A percentile compares a stretch with the other conserved stretches of the same genome.
phyloP scores from a whole-genome alignment of 2,113 vertebrate genomes.

The Ginglymostoma cirratum region DNA sequence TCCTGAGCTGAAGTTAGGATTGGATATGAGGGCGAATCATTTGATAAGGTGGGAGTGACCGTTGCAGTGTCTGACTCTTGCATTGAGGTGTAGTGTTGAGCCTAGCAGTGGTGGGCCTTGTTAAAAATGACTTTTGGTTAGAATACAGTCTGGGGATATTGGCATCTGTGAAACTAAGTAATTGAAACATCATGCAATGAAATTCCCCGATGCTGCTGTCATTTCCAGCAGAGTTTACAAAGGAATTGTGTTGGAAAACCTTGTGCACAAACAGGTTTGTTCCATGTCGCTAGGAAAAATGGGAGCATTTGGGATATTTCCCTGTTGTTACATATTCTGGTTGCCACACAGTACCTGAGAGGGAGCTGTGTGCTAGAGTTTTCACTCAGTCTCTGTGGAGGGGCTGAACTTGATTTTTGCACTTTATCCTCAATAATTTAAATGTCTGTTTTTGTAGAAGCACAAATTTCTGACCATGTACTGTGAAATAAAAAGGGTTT shows the following conservation, averaged over 20 bases:
- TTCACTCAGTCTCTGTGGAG: neutral
- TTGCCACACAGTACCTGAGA: neutral
- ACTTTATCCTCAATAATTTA: neutral
- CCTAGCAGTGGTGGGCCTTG: neutral
- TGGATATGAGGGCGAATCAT: neutral
- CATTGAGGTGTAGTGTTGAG: neutral
- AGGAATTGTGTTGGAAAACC: neutral
- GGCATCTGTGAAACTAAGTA: neutral
- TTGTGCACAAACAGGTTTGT: neutral
- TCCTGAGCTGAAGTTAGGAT: no score
- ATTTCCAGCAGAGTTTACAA: neutral
- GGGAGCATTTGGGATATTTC: neutral
- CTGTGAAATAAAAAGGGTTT: conserved; percentile 27
- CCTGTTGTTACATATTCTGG: neutral
- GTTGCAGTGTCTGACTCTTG: neutral
- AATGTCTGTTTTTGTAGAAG: neutral
- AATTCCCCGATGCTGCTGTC: neutral
- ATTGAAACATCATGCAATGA: neutral
- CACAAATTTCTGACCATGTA: neutral
- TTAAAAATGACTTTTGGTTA: neutral
- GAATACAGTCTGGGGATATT: neutral
- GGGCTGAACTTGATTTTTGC: neutral
- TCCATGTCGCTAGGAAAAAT: neutral
- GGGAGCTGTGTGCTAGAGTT: no score
- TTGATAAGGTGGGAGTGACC: neutral